Percentiles rank a stretch among this genome's conserved stretches.
These are phyloP conservation scores for Amphilophus citrinellus DNA, from an alignment of 2,113 vertebrate genomes.

Conservation along the genomic window DNA sequence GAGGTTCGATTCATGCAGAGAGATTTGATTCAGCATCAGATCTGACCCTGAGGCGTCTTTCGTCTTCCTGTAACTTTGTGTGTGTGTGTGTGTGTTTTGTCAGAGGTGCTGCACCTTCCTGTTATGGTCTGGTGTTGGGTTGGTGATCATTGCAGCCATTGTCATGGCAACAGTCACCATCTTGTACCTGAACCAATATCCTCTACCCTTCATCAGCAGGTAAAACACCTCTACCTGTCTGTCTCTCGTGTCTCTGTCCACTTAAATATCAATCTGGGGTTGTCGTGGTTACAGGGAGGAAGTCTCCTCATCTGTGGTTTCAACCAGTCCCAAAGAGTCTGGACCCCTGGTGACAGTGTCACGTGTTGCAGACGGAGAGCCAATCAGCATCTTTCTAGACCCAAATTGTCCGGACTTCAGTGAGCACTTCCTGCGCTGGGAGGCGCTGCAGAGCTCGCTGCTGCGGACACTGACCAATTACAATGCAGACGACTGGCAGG, in stretches of 20 bases:
- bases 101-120: constrained; percentile 65
- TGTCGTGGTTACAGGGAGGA: constrained; percentile 76
- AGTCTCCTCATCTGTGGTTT: constrained; percentile 87
- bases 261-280: constrained; percentile 22
- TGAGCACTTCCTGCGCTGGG: constrained; percentile 84
- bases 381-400: constrained; percentile 93
- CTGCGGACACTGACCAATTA: constrained; percentile 82
- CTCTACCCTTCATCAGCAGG: constrained; percentile 63
- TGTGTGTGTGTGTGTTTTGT: background rate
- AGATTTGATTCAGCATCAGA: background rate
- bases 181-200: constrained; percentile 57
- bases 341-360: constrained; percentile 91
- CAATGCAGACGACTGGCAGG: constrained; percentile 78
- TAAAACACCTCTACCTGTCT: constrained; percentile 22
- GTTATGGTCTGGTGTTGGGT: constrained; percentile 3
- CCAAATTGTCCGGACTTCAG: constrained; percentile 90
- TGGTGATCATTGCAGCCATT: constrained; percentile 25
- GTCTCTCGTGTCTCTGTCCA: background rate
- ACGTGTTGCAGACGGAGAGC: constrained; percentile 84
- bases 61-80: no score
- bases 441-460: constrained; percentile 87
- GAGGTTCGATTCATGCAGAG: background rate
- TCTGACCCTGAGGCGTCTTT: background rate
- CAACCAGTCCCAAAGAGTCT: constrained; percentile 87
- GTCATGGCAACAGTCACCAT: constrained; percentile 34